A percentile compares a stretch with the other conserved stretches of the same genome.
These are phyloP conservation scores for Jacana jacana DNA, from an alignment of 2,113 vertebrate genomes.

Conservation along the genomic window DNA sequence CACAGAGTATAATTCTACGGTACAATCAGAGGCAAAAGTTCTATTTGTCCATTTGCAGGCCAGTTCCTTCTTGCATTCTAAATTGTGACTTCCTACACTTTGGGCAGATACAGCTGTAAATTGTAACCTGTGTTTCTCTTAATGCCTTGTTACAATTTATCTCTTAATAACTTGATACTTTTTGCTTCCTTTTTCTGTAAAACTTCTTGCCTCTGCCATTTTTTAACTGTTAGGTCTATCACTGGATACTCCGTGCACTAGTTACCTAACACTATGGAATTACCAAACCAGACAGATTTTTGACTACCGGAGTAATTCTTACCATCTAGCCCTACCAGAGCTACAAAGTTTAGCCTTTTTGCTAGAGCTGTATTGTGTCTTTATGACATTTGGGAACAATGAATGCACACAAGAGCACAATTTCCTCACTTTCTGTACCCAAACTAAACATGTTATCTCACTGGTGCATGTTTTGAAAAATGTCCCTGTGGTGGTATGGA, in stretches of 20 bases:
- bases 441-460: conserved; percentile 37
- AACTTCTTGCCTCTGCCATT: not conserved
- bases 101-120: not conserved
- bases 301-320: not conserved
- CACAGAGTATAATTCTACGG: not conserved
- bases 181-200: not conserved
- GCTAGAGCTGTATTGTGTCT: not conserved
- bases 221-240: not conserved
- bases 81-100: not conserved
- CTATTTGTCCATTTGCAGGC: not conserved
- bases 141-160: not conserved
- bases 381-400: conserved; percentile 20
- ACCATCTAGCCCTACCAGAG: not conserved
- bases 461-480: conserved; percentile 25
- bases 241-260: not conserved
- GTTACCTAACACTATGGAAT: not conserved
- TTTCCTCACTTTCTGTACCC: conserved; percentile 32
- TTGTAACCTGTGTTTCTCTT: not conserved
- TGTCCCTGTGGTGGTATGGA: not conserved
- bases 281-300: not conserved
- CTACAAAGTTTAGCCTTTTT: not conserved
- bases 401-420: not conserved
- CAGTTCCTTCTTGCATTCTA: not conserved
- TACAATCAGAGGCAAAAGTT: not conserved
- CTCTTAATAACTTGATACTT: not conserved